These are phyloP conservation scores for Aphelenchoides fujianensis DNA, from an alignment of 1,140 invertebrate species.

Conservation along the genomic window DNA sequence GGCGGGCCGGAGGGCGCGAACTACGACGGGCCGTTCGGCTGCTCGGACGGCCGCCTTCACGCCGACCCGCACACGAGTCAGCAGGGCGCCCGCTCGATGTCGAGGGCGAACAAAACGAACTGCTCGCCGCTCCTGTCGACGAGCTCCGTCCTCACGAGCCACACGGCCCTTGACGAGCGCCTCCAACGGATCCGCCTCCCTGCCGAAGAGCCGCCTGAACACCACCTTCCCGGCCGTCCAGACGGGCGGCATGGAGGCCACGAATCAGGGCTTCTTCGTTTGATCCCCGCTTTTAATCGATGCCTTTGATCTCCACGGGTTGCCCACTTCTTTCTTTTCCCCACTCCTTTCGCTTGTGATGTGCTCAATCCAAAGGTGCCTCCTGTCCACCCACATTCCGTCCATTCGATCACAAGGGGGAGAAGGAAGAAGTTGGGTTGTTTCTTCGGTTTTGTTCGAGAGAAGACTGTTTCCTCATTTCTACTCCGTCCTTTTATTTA, in stretches of 20 bases:
- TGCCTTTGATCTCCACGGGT: conserved; percentile 1
- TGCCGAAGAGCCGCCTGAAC: neutral
- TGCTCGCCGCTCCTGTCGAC: conserved; percentile 4
- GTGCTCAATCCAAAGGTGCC: neutral
- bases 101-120: neutral
- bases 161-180: neutral
- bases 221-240: neutral
- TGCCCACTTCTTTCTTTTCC: neutral
- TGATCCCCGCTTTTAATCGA: neutral
- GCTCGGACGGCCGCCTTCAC: neutral
- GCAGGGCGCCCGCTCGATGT: neutral
- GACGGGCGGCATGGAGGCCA: neutral
- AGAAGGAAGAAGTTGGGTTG: neutral
- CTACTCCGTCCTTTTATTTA: too few relatives aligned
- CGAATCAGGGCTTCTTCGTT: conserved; percentile 8
- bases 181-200: neutral
- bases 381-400: neutral
- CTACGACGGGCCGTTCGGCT: conserved; percentile 7
- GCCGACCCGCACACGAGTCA: neutral
- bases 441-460: too few relatives aligned
- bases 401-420: too few relatives aligned
- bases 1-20: neutral
- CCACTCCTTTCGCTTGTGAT: neutral
- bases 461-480: too few relatives aligned
- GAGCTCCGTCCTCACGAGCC: neutral